Evolutionary conservation across 2,797 vertebrate genomes (phyloP), one percentile per base, ranked within the genome.

Genomic region (Xiphorhynchus erythropygius): DNA sequence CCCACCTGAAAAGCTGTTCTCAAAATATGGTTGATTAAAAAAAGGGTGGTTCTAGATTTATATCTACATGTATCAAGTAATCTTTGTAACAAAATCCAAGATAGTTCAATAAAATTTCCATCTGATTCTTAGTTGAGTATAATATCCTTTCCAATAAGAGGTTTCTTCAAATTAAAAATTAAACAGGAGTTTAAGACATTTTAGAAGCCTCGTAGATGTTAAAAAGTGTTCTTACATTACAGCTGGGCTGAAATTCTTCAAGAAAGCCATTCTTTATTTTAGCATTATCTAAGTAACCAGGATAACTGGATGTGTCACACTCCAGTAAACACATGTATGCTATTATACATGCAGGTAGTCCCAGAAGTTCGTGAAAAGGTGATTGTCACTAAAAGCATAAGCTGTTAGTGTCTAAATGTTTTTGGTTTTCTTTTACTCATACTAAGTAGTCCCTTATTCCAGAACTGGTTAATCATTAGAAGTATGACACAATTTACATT

Each of bases 221-320:
- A 18, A 50, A 46, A 47, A 46, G 18, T 33, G 14, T 42, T 79
- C 8, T 76, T 69, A 25, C 6, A 7, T 89, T 77, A 16, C 25
- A 75, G 6, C 6, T 64, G 25, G 84, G 23, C 25, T 59, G 13
- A 50, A 76, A 13, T 42, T 87, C 30, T 63, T 89, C 25, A 63
- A 24, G 44, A 59, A 76, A 44, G 15, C 14, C 32, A 6, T 33
- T 33, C 44, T 83, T 63, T 80, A 16, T 90, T 87, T 81, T 55
- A 33, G 15, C 2, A 2, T 77, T 76, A 6, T 69, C 33, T 25
- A 68, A 49, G 33, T 85, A 53, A 83, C 15, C 0, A 0, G 18
- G 47, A 30, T 59, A 91, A 28, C n/a, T 83, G 49, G 32, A 41
- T 87, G 9, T 8, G 15, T 75, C 41, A 55, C 4, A 30, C 39